Base-by-base conservation (phyloP, 2,797 vertebrate species). In the Esox lucius region DNA sequence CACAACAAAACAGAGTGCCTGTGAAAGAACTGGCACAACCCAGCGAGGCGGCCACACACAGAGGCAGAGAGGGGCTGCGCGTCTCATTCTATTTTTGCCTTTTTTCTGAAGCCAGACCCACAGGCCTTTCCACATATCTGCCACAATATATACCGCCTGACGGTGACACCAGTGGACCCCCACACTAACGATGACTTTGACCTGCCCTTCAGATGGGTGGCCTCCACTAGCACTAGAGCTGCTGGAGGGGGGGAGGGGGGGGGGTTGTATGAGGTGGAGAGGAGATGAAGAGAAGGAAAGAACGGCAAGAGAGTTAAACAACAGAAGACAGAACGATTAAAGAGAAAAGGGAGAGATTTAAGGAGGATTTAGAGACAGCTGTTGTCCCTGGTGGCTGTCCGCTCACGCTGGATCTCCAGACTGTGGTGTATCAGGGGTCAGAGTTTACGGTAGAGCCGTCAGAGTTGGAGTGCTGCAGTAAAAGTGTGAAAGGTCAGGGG, bases 171-270 rank as follows among this genome's bases (percentile, higher is more conserved):
- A 76, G 3, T 35, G 7, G 74, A 72, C 76, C 71, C 75, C 74
- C 68, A 62, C 78, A 71, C 73, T 19, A 72, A 51, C 49, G 8
- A 67, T 16, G 88, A 90, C 91, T 90, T 93, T 93, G 87, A 92
- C 83, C 84, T 81, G 89, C 81, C 92, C 91, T 93, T 93, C 87
- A 90, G 80, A 80, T 76, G 85, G 77, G 80, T 84, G 76, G 83
- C 79, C 87, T 85, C 72, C 61, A 82, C 75, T 82, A 68, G 74
- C 61, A 83, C 75, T 83, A 64, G 83, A 85, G 84, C 76, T 79
- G 83, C 83, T 15, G 19, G 31, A 73, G 84, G 75, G 80, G 59
- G 22, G 49, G 79, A 71, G 64, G 76, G 70, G 79, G 73, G 42
- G 76, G 80, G 66, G 26, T 12, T 64, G 3, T 56, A 77, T 78